A percentile compares a stretch with the other conserved stretches of the same genome.
Conservation (phyloP, 2,888 invertebrate genomes). For the Leptopilina syphax region DNA sequence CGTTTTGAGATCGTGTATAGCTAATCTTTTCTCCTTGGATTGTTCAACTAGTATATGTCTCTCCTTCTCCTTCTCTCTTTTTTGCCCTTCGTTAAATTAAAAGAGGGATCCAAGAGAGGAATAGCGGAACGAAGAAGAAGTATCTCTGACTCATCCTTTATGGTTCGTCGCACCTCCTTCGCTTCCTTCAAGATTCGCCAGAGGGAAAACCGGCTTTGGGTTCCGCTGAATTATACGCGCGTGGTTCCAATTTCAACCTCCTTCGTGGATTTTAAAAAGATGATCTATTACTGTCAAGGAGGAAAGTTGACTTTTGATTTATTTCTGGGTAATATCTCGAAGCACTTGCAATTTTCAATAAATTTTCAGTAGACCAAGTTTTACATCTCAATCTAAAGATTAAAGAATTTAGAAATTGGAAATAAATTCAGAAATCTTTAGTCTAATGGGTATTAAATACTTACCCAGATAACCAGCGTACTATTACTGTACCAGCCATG, state of each 20-base stretch:
- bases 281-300: slow-evolving; percentile 9
- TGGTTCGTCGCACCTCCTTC: slow-evolving; percentile 60
- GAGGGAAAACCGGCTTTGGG: slow-evolving; percentile 62
- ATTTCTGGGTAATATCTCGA: too few relatives aligned
- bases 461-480: too few relatives aligned
- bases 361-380: too few relatives aligned
- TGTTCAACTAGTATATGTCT: slow-evolving; percentile 3
- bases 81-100: slow-evolving; percentile 17
- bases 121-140: slow-evolving; percentile 41
- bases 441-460: too few relatives aligned
- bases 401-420: too few relatives aligned
- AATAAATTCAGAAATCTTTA: too few relatives aligned
- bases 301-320: background rate
- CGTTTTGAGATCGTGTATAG: slow-evolving; percentile 23
- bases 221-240: slow-evolving; percentile 61
- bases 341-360: too few relatives aligned
- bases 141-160: slow-evolving; percentile 63
- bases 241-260: slow-evolving; percentile 22
- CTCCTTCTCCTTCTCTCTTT: slow-evolving; percentile 19
- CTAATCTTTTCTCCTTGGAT: slow-evolving; percentile 29
- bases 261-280: background rate
- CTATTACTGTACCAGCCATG: too few relatives aligned
- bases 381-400: too few relatives aligned
- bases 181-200: slow-evolving; percentile 61
- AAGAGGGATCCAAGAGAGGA: slow-evolving; percentile 52